A percentile compares a stretch with the other conserved stretches of the same genome.
Evolutionary conservation across 2,888 invertebrate genomes (phyloP).

Genomic region (Timandra comae): DNA sequence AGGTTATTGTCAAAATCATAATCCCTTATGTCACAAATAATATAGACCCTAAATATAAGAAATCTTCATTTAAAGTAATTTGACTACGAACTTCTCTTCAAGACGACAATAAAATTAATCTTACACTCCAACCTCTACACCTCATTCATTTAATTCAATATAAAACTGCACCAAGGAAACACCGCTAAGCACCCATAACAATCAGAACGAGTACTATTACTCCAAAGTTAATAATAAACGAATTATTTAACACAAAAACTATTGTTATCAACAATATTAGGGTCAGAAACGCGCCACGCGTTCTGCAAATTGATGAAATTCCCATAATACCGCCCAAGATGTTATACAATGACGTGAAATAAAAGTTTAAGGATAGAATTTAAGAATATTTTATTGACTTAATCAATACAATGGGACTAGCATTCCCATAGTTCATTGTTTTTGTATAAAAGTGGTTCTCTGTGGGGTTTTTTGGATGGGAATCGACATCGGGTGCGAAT

Average conservation of each 20-base stretch:
- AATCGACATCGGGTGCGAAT: conserved; percentile 61
- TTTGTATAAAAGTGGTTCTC: conserved; percentile 49
- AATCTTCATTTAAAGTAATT: no score
- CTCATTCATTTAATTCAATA: neutral
- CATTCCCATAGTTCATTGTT: conserved; percentile 71
- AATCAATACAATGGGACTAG: conserved; percentile 71
- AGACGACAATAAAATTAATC: no score
- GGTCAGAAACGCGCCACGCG: conserved; percentile 63
- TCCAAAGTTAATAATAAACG: conserved; percentile 47
- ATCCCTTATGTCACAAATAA: no score
- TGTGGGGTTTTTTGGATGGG: conserved; percentile 39
- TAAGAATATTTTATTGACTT: conserved; percentile 65
- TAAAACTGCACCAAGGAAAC: conserved; percentile 5
- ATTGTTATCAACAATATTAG: conserved; percentile 40
- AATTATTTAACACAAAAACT: conserved; percentile 60
- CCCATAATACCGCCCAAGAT: conserved; percentile 68
- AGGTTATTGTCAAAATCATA: no score
- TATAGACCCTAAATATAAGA: no score
- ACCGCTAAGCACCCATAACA: conserved; percentile 50
- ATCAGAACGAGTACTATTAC: conserved; percentile 52
- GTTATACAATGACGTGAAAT: conserved; percentile 45
- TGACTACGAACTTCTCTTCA: no score
- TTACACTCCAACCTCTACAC: neutral
- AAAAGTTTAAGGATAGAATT: conserved; percentile 50
- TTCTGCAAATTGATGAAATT: conserved; percentile 65